Evolutionary conservation across 2,888 invertebrate genomes (phyloP).

Genomic region (Drepanosiphum platanoidis): DNA sequence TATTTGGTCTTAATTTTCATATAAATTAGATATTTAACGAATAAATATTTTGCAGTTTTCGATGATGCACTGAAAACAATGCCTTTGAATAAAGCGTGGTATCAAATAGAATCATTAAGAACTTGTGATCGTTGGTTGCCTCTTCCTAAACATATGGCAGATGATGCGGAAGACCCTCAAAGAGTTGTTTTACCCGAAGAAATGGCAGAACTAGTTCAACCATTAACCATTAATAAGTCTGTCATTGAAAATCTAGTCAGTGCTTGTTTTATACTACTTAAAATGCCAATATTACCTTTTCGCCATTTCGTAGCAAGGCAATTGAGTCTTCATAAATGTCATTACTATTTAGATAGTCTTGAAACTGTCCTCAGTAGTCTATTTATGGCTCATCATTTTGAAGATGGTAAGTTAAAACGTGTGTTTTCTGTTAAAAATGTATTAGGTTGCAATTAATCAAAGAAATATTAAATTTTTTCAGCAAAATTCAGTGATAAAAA

Average conservation of each 20-base stretch:
- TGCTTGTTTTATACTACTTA: constrained; percentile 68
- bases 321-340: constrained; percentile 62
- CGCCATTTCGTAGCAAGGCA: constrained; percentile 63
- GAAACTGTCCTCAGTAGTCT: constrained; percentile 63
- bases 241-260: constrained; percentile 36
- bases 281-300: constrained; percentile 66
- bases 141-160: constrained; percentile 65
- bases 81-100: constrained; percentile 79
- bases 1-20: too few relatives aligned
- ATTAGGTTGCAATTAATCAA: not conserved
- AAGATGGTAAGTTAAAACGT: constrained; percentile 52
- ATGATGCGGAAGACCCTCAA: constrained; percentile 73
- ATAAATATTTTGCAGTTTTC: constrained; percentile 36
- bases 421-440: not conserved
- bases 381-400: constrained; percentile 55
- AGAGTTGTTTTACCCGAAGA: constrained; percentile 75
- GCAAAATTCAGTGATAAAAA: constrained; percentile 39
- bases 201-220: constrained; percentile 76
- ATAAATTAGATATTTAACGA: not conserved
- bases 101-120: constrained; percentile 78
- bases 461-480: not conserved
- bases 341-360: constrained; percentile 64
- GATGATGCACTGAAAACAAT: constrained; percentile 66
- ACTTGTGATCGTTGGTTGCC: constrained; percentile 79
- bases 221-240: constrained; percentile 70